Conservation (phyloP, 35 echinoderm and acorn worm genomes). For the Heliocidaris erythrogramma region DNA sequence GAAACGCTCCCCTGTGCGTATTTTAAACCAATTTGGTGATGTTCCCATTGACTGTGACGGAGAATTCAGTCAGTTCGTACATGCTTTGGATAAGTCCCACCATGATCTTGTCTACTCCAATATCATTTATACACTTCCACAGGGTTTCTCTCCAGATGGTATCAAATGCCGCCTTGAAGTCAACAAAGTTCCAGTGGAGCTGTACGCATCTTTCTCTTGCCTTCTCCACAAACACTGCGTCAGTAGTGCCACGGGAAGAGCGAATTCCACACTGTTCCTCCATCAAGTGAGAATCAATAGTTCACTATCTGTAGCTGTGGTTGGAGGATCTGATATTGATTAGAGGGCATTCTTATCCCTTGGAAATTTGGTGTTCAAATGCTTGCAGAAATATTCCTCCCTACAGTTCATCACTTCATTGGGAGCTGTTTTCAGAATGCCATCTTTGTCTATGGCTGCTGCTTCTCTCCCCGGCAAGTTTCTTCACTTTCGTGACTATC, state of each 20-base stretch:
- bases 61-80: neutral
- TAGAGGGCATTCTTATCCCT: constrained; percentile 13
- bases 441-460: constrained; percentile 22
- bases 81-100: neutral
- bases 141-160: neutral
- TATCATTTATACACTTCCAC: constrained; percentile 22
- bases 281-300: too few species aligned
- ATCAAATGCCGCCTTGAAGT: constrained; percentile 33
- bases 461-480: constrained; percentile 25
- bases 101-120: neutral
- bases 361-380: constrained; percentile 15
- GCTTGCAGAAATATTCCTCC: constrained; percentile 38
- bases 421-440: neutral
- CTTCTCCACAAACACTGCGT: neutral
- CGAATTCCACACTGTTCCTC: too few species aligned
- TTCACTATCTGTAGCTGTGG: neutral
- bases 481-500: constrained; percentile 28
- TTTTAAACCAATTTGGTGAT: too few species aligned
- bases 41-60: too few species aligned
- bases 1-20: too few species aligned
- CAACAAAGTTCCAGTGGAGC: neutral
- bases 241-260: too few species aligned
- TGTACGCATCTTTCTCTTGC: neutral
- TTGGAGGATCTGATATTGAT: neutral
- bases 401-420: neutral